These are phyloP conservation scores for Drosophila nr. perissopoda DNA, from an alignment of 2,888 invertebrate genomes.

Conservation along the genomic window DNA sequence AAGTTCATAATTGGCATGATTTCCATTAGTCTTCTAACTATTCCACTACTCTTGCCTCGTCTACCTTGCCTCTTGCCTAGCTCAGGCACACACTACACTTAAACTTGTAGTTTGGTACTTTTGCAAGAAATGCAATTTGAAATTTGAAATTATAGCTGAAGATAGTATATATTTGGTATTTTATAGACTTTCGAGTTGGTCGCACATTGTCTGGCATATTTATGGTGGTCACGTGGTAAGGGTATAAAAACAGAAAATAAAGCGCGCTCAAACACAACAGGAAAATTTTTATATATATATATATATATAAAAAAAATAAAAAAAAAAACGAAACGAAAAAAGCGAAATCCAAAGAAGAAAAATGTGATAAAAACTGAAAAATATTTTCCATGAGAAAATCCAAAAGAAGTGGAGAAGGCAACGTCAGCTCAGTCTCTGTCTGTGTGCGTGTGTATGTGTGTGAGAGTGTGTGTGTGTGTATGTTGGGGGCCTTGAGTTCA, in stretches of 20 bases:
- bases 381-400: slow-evolving; percentile 82
- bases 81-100: neutral
- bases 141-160: neutral
- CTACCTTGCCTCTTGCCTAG: neutral
- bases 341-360: slow-evolving; percentile 78
- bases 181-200: neutral
- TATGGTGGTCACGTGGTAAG: slow-evolving; percentile 28
- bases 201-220: slow-evolving; percentile 21
- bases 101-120: neutral
- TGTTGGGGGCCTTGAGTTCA: slow-evolving; percentile 56
- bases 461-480: slow-evolving; percentile 13
- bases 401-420: slow-evolving; percentile 73
- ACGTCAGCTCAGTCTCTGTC: slow-evolving; percentile 27
- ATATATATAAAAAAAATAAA: slow-evolving; percentile 36
- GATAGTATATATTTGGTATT: neutral
- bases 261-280: slow-evolving; percentile 58
- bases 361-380: slow-evolving; percentile 81
- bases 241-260: slow-evolving; percentile 58
- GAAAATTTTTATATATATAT: slow-evolving; percentile 18
- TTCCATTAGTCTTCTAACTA: neutral
- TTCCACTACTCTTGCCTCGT: neutral
- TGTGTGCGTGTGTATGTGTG: slow-evolving; percentile 21
- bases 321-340: slow-evolving; percentile 53
- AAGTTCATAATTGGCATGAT: neutral
- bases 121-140: neutral